phyloP scores from a whole-genome alignment of 2,888 invertebrate species.

The Amorpha juglandis region DNA sequence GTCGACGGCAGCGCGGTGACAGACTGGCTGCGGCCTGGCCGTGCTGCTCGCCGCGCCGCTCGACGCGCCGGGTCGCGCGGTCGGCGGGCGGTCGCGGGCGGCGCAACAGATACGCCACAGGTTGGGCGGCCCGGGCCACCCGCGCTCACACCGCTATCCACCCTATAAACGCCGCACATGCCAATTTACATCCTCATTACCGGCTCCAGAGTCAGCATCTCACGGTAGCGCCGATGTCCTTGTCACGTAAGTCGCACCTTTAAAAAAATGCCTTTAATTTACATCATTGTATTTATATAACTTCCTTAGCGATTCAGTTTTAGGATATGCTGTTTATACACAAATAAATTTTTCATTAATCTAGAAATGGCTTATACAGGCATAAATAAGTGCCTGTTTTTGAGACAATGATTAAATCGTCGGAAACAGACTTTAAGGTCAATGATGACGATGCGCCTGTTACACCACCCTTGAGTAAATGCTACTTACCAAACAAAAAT shows the following conservation, averaged over 20 bases:
- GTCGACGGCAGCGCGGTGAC: conserved; percentile 44
- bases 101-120: conserved; percentile 84
- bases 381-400: too few relatives aligned
- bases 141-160: conserved; percentile 47
- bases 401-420: too few relatives aligned
- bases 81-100: conserved; percentile 54
- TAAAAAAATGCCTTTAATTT: conserved; percentile 4
- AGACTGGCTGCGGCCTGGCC: conserved; percentile 48
- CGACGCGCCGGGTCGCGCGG: conserved; percentile 48
- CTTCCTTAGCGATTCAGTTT: not conserved
- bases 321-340: not conserved
- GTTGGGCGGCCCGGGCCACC: conserved; percentile 77
- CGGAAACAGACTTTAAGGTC: too few relatives aligned
- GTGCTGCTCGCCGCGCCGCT: conserved; percentile 40
- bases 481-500: too few relatives aligned
- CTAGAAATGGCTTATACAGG: too few relatives aligned
- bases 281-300: not conserved
- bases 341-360: not conserved
- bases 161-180: conserved; percentile 52
- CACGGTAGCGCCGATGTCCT: conserved; percentile 45
- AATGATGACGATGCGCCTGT: too few relatives aligned
- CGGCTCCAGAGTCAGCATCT: conserved; percentile 62
- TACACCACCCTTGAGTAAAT: too few relatives aligned
- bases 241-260: conserved; percentile 35
- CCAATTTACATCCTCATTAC: conserved; percentile 80